Percentiles rank a stretch among this genome's conserved stretches.
Evolutionary conservation across 2,888 invertebrate species (phyloP).

Genomic region (Oegoconia quadripuncta): DNA sequence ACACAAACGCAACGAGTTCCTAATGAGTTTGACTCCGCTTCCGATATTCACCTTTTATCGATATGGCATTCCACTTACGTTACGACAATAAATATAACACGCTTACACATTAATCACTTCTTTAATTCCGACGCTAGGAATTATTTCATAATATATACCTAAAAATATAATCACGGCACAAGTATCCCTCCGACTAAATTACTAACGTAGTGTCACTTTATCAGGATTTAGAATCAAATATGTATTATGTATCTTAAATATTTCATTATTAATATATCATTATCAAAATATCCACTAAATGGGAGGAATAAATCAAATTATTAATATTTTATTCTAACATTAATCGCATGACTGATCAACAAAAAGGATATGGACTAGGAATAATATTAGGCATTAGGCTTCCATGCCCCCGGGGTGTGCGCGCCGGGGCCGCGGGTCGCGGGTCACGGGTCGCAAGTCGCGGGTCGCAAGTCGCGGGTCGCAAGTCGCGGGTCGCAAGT

Average conservation of each 20-base stretch:
- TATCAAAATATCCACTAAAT: slow-evolving; percentile 80
- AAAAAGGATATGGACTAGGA: slow-evolving; percentile 80
- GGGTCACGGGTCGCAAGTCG: slow-evolving; percentile 1
- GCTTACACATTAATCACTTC: slow-evolving; percentile 80
- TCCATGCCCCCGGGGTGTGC: slow-evolving; percentile 55
- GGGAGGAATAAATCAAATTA: slow-evolving; percentile 80
- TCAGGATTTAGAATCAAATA: slow-evolving; percentile 80
- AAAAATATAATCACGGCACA: slow-evolving; percentile 80
- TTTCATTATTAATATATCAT: slow-evolving; percentile 80
- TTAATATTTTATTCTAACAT: slow-evolving; percentile 77
- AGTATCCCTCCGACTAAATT: slow-evolving; percentile 80
- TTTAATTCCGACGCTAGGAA: slow-evolving; percentile 80
- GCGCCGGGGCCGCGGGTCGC: slow-evolving; percentile 23
- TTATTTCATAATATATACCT: slow-evolving; percentile 79
- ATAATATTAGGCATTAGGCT: slow-evolving; percentile 76
- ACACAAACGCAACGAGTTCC: slow-evolving; percentile 65
- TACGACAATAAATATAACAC: slow-evolving; percentile 80
- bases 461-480: neutral
- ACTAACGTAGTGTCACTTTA: slow-evolving; percentile 79
- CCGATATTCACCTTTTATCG: slow-evolving; percentile 78
- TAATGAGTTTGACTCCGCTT: slow-evolving; percentile 76
- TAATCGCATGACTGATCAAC: slow-evolving; percentile 80
- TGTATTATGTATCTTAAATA: slow-evolving; percentile 80
- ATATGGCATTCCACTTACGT: slow-evolving; percentile 78
- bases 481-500: neutral